Percentiles rank a stretch among this genome's conserved stretches.
Conservation (phyloP, 2,888 invertebrate species). For the Drosophila vallismaia region DNA sequence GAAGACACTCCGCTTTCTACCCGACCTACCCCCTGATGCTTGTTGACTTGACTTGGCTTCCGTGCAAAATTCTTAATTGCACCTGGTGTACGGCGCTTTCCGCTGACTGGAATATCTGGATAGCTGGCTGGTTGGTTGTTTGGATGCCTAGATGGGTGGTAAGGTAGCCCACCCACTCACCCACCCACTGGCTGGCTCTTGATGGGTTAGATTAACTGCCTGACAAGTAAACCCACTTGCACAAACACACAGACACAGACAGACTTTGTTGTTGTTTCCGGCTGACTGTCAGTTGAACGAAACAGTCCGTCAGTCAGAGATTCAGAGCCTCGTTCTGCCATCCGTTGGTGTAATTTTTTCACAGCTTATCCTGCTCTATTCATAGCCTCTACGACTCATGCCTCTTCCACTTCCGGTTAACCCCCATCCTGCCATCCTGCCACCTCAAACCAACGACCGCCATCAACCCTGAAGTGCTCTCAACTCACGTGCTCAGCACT, state of each 20-base stretch:
- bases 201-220: constrained; percentile 81
- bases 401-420: constrained; percentile 7
- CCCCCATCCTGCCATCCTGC: constrained; percentile 11
- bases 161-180: constrained; percentile 1
- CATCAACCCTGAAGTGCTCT: constrained; percentile 57
- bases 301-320: constrained; percentile 42
- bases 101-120: constrained; percentile 77
- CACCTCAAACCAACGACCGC: constrained; percentile 18
- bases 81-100: constrained; percentile 77
- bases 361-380: constrained; percentile 62
- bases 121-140: constrained; percentile 39
- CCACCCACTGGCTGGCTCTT: constrained; percentile 49
- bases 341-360: constrained; percentile 67
- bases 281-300: constrained; percentile 52
- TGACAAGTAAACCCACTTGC: constrained; percentile 77
- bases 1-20: constrained; percentile 2
- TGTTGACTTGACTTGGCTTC: constrained; percentile 74
- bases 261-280: constrained; percentile 70
- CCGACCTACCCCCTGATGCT: neutral
- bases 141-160: constrained; percentile 32
- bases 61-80: constrained; percentile 81
- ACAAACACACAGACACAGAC: constrained; percentile 35
- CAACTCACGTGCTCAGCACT: constrained; percentile 79
- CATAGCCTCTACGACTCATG: neutral
- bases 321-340: constrained; percentile 25